phyloP scores from a whole-genome alignment of 2,888 invertebrate species.

The Pedicia rivosa region DNA sequence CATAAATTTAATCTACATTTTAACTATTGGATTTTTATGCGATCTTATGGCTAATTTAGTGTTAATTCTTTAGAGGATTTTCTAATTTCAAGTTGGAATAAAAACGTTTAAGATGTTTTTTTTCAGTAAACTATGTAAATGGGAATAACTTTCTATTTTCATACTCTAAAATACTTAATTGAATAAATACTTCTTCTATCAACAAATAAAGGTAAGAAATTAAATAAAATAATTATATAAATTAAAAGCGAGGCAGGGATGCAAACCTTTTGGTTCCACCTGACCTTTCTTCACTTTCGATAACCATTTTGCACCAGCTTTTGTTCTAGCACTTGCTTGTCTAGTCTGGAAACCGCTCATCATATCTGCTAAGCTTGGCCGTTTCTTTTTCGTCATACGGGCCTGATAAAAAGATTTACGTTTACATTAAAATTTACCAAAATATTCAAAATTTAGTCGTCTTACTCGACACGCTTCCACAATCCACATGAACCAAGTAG shows the following conservation, averaged over 20 bases:
- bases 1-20: no score
- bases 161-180: neutral
- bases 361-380: constrained; percentile 71
- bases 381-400: constrained; percentile 50
- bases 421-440: neutral
- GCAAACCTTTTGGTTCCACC: constrained; percentile 33
- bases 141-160: no score
- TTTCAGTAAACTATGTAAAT: no score
- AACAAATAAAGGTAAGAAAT: constrained; percentile 1
- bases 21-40: no score
- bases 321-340: constrained; percentile 64
- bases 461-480: constrained; percentile 60
- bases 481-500: constrained; percentile 81
- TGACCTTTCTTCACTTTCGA: constrained; percentile 77
- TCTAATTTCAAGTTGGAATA: no score
- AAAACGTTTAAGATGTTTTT: no score
- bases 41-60: no score
- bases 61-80: no score
- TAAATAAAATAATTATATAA: constrained; percentile 4
- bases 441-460: neutral
- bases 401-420: constrained; percentile 29
- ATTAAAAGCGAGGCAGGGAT: no score
- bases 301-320: constrained; percentile 78
- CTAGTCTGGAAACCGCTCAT: constrained; percentile 52
- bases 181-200: neutral